Conservation (phyloP, 1,140 invertebrate genomes). For the Pararge aegeria region DNA sequence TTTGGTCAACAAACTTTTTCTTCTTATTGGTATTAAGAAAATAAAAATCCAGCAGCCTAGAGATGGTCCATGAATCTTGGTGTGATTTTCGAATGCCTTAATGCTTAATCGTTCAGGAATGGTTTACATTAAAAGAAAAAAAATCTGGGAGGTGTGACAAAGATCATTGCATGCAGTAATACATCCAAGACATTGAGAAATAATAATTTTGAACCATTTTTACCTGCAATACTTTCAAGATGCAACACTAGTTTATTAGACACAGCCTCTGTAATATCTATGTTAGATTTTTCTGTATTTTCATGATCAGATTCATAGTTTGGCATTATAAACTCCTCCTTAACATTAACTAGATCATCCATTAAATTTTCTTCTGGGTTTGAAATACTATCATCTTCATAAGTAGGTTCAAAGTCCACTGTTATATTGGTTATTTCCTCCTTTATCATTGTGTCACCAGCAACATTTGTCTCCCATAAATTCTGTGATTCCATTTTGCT, state of each 20-base stretch:
- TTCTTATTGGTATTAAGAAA: no score
- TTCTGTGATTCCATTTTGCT: slow-evolving; percentile 12
- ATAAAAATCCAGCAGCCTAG: no score
- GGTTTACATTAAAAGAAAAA: no score
- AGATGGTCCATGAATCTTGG: no score
- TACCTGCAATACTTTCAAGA: slow-evolving; percentile 1
- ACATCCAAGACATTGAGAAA: no score
- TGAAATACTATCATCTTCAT: neutral
- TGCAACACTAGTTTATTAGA: slow-evolving; percentile 1
- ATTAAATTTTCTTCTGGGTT: slow-evolving; percentile 3
- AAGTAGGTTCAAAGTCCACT: slow-evolving; percentile 24
- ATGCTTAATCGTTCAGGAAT: no score
- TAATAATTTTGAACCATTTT: no score
- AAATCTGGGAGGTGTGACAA: no score
- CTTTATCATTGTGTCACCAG: slow-evolving; percentile 15
- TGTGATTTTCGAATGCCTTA: no score
- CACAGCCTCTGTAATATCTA: neutral
- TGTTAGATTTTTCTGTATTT: neutral
- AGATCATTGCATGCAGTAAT: no score
- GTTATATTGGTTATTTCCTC: slow-evolving; percentile 19
- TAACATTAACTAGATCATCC: slow-evolving; percentile 48
- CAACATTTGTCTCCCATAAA: neutral
- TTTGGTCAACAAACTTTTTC: no score
- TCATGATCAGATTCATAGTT: slow-evolving; percentile 22
- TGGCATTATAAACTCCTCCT: slow-evolving; percentile 38